Base-by-base conservation (phyloP, 2,888 invertebrate genomes). In the Hirtodrosophila trivittata region DNA sequence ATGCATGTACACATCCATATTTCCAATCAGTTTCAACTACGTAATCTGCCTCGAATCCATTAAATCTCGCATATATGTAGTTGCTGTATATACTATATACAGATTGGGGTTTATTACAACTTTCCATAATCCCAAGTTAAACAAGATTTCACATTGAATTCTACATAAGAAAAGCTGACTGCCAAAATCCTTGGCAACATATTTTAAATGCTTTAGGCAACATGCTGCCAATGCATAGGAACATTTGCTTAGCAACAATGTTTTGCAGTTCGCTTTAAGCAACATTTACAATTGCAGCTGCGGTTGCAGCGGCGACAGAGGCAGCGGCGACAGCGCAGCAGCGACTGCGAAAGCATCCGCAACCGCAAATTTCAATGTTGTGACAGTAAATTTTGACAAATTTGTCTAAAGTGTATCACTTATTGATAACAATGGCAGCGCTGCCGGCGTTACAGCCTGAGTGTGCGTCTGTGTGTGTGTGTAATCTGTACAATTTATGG, bases 361-460 rank as follows among this genome's bases (percentile, higher is more conserved):
- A 65, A 71, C 84, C 81, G 47, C 84, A 80, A 60, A 57, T 71
- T 71, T 50, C 65, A 76, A 71, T 67, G 60, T 50, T 66, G 52
- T 72, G 77, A 67, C 80, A 83, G 78, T 85, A 75, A 64, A 75
- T 85, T 77, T 82, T 78, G 86, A 78, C 72, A 77, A 82, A 85
- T 78, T 76, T 73, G 73, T 69, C 73, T 73, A 66, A 57, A 66
- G 66, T 56, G 70, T 54, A 78, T 82, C 80, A 83, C 70, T 81
- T 83, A 83, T 75, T 75, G 76, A 86, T 86, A 70, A 47, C 72
- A 60, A 66, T 58, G 57, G 12, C 25, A 28, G 21, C 13, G 56
- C 52, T 38, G 56, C 28, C 21, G 33, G 10, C 28, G 28, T 45
- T 30, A 43, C 42, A 1, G 35, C 18, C 14, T 7, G 10, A 12